Evolutionary conservation across 2,797 vertebrate species (phyloP).

Genomic region (Luscinia luscinia): DNA sequence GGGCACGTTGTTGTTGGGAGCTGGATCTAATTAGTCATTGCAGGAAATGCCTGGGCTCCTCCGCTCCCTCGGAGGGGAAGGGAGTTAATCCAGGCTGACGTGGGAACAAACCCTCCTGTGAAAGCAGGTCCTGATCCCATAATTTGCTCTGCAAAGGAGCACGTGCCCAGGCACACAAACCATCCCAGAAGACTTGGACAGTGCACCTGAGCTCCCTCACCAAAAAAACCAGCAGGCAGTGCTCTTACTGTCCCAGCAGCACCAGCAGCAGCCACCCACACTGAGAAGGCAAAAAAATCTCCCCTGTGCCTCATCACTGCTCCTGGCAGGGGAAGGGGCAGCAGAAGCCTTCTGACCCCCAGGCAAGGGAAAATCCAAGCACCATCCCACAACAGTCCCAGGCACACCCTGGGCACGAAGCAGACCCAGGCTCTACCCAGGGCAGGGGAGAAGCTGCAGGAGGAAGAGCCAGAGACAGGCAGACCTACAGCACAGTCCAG

Average conservation of each 20-base stretch:
- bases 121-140: not conserved
- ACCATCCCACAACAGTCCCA: not conserved
- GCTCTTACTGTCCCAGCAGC: accelerated
- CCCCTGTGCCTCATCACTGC: not conserved
- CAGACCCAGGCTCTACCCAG: accelerated
- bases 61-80: not conserved
- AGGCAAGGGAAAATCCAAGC: not conserved
- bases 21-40: not conserved
- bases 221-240: accelerated
- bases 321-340: accelerated
- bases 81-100: not conserved
- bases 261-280: accelerated
- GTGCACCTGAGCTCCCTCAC: not conserved
- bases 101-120: not conserved
- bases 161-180: not conserved
- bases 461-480: not conserved
- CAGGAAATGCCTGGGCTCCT: not conserved
- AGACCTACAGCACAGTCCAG: not conserved
- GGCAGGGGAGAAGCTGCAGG: not conserved
- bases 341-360: not conserved
- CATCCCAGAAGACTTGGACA: not conserved
- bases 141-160: not conserved
- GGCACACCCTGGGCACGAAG: not conserved
- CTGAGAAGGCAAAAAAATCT: not conserved
- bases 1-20: not conserved